Evolutionary conservation across 1,140 invertebrate species (phyloP).

Genomic region (Drosophila lacertosa): DNA sequence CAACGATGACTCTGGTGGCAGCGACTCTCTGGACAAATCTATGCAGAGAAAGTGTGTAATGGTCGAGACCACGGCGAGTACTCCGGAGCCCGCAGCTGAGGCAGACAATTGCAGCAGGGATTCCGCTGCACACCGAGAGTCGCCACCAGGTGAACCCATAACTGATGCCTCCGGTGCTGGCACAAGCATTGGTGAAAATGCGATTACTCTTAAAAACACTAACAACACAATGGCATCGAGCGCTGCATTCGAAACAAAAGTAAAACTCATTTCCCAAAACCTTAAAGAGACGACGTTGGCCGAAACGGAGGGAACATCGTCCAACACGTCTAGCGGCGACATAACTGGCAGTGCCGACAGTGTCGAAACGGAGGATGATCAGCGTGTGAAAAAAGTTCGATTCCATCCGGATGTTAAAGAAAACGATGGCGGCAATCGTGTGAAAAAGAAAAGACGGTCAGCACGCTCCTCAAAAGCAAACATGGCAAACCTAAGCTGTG

Average conservation of each 20-base stretch:
- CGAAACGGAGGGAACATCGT: constrained; percentile 24
- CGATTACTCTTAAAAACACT: constrained; percentile 30
- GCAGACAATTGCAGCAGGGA: constrained; percentile 58
- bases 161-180: constrained; percentile 21
- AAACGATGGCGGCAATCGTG: constrained; percentile 70
- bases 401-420: constrained; percentile 77
- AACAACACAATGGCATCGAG: constrained; percentile 35
- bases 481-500: constrained; percentile 42
- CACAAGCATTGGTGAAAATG: constrained; percentile 25
- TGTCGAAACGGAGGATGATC: constrained; percentile 5
- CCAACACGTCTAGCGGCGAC: constrained; percentile 18
- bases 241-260: constrained; percentile 75
- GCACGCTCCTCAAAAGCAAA: constrained; percentile 32
- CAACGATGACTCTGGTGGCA: constrained; percentile 74
- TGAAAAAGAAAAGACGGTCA: constrained; percentile 63
- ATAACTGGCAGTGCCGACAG: constrained; percentile 4
- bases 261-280: constrained; percentile 77
- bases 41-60: constrained; percentile 80
- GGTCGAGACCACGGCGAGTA: constrained; percentile 55
- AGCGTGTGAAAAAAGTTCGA: constrained; percentile 67
- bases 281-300: constrained; percentile 77
- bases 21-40: constrained; percentile 77
- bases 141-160: constrained; percentile 30
- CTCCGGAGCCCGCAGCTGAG: constrained; percentile 39
- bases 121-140: constrained; percentile 47